Conservation (phyloP, 2,113 vertebrate genomes). For the Myotis davidii region DNA sequence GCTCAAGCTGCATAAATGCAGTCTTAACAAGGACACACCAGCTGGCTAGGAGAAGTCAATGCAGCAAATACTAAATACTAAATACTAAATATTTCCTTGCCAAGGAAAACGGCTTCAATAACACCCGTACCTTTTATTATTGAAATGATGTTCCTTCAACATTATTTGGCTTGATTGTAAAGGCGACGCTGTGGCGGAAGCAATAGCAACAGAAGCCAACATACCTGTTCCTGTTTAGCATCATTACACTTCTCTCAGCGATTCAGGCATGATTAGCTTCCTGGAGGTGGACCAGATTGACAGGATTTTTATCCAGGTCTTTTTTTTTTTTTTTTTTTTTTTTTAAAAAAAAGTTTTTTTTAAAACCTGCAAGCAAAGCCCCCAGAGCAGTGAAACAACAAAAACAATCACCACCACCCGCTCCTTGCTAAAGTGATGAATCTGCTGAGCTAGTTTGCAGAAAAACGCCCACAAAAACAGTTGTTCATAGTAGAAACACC, state of each 20-base stretch:
- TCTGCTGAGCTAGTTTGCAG: slow-evolving; percentile 83
- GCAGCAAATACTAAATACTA: slow-evolving; percentile 67
- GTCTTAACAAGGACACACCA: slow-evolving; percentile 75
- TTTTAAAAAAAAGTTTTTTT: no score
- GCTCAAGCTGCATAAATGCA: slow-evolving; percentile 77
- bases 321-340: slow-evolving; percentile 20
- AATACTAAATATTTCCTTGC: no score
- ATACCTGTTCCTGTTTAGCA: slow-evolving; percentile 78
- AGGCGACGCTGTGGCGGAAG: slow-evolving; percentile 48
- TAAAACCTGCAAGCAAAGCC: slow-evolving; percentile 72
- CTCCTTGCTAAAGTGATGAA: slow-evolving; percentile 43
- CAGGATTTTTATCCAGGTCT: slow-evolving; percentile 73
- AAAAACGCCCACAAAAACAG: slow-evolving; percentile 72
- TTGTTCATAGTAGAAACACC: slow-evolving; percentile 84
- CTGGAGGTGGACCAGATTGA: slow-evolving; percentile 80
- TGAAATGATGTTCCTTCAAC: slow-evolving; percentile 11
- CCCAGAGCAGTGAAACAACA: slow-evolving; percentile 66
- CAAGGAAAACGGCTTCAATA: slow-evolving; percentile 20
- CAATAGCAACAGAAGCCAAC: slow-evolving; percentile 76
- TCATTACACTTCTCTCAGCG: slow-evolving; percentile 72
- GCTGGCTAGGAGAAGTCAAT: slow-evolving; percentile 78
- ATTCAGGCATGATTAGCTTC: slow-evolving; percentile 80
- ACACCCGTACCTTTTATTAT: not conserved
- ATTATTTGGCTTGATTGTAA: slow-evolving; percentile 66
- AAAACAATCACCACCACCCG: not conserved